These are phyloP conservation scores for Caenorhabditis sinica DNA, from an alignment of 2,888 invertebrate species.

Conservation along the genomic window DNA sequence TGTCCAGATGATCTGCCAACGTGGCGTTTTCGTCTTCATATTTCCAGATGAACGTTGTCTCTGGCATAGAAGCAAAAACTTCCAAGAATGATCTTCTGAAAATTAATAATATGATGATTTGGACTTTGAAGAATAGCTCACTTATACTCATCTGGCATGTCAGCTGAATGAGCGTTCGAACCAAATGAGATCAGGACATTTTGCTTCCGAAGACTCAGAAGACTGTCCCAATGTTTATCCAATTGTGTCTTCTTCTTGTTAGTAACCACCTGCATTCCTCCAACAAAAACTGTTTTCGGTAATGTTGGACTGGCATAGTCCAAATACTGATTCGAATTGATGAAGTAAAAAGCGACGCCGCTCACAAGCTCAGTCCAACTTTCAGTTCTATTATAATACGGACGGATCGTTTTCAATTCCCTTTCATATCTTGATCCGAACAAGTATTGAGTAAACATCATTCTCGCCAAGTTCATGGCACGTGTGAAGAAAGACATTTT, in stretches of 20 bases:
- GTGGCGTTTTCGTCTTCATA: slow-evolving; percentile 65
- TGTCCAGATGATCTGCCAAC: slow-evolving; percentile 44
- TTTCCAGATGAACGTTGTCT: slow-evolving; percentile 69
- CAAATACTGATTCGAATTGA: slow-evolving; percentile 60
- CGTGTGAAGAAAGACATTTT: slow-evolving; percentile 48
- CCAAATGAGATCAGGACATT: slow-evolving; percentile 69
- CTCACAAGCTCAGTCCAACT: slow-evolving; percentile 54
- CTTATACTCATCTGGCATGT: slow-evolving; percentile 64
- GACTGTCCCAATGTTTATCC: slow-evolving; percentile 49
- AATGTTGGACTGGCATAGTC: slow-evolving; percentile 61
- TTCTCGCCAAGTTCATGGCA: slow-evolving; percentile 32
- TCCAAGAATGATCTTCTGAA: slow-evolving; percentile 49
- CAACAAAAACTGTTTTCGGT: slow-evolving; percentile 62
- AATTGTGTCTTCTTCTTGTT: slow-evolving; percentile 42
- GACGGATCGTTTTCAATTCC: slow-evolving; percentile 34
- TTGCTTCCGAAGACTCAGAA: slow-evolving; percentile 40
- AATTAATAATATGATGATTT: background rate
- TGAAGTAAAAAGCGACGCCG: slow-evolving; percentile 50
- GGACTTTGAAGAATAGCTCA: background rate
- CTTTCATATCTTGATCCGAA: slow-evolving; percentile 16
- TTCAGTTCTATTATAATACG: slow-evolving; percentile 34
- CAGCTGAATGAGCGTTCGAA: slow-evolving; percentile 56
- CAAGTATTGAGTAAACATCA: slow-evolving; percentile 45
- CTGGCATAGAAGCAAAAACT: slow-evolving; percentile 60
- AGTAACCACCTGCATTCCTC: slow-evolving; percentile 64